Evolutionary conservation across 2,113 vertebrate species (phyloP).

Genomic region (Carettochelys insculpta): DNA sequence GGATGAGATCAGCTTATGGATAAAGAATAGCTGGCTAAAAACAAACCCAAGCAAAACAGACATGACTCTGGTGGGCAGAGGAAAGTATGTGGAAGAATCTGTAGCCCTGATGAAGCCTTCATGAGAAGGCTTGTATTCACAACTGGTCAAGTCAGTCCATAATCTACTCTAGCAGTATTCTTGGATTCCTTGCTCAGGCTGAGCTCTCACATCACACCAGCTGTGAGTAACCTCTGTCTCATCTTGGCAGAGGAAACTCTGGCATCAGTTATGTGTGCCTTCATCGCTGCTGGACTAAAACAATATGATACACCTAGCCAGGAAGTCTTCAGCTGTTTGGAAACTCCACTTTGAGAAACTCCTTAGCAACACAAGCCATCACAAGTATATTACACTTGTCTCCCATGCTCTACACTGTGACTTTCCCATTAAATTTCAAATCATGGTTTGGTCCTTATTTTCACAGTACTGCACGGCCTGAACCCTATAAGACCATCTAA

Average conservation of each 20-base stretch:
- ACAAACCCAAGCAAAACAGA: too few species aligned
- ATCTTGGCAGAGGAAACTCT: not conserved
- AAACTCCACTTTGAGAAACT: not conserved
- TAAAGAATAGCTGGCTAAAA: too few species aligned
- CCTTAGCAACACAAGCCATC: not conserved
- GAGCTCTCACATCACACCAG: not conserved
- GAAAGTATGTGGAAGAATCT: too few species aligned
- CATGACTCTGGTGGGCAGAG: too few species aligned
- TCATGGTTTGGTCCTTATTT: not conserved
- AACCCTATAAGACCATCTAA: not conserved
- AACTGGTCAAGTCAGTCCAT: not conserved
- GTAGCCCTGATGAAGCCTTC: not conserved
- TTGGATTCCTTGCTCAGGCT: not conserved
- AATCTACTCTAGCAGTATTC: not conserved
- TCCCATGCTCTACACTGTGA: not conserved
- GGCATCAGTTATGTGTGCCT: not conserved
- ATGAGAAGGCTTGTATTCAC: not conserved
- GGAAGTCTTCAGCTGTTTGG: not conserved
- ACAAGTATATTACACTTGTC: not conserved
- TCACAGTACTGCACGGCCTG: not conserved
- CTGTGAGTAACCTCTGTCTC: not conserved
- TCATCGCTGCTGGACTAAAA: not conserved
- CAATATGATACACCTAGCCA: not conserved
- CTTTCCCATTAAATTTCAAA: not conserved
- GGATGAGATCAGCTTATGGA: too few species aligned